phyloP scores from a whole-genome alignment of 2,113 vertebrate species.

The Gymnobelideus leadbeateri region DNA sequence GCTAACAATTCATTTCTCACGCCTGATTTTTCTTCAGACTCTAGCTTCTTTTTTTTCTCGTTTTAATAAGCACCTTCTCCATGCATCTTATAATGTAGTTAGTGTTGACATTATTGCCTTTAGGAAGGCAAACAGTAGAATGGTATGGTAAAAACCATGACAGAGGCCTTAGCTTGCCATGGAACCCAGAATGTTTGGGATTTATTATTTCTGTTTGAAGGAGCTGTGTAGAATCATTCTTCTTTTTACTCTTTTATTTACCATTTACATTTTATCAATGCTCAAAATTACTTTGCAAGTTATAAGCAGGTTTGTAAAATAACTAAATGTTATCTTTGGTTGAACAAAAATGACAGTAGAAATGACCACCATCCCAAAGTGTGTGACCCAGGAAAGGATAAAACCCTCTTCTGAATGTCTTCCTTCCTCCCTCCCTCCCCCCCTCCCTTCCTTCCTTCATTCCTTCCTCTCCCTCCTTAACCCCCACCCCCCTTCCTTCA shows the following conservation, averaged over 20 bases:
- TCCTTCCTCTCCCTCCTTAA: too few species aligned
- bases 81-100: neutral
- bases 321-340: too few species aligned
- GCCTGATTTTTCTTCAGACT: fast-evolving
- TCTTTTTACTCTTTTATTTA: fast-evolving
- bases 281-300: neutral
- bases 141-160: neutral
- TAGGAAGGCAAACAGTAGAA: neutral
- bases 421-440: too few species aligned
- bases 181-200: neutral
- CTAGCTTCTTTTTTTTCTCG: neutral
- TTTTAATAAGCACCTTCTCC: neutral
- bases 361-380: too few species aligned
- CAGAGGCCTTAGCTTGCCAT: neutral
- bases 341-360: too few species aligned
- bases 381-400: too few species aligned
- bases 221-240: neutral
- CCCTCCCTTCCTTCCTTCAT: too few species aligned
- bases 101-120: neutral
- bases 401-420: too few species aligned
- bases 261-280: neutral
- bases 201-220: neutral
- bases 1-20: neutral
- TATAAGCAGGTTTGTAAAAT: too few species aligned
- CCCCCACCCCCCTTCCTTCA: too few species aligned